Evolutionary conservation across 2,888 invertebrate species (phyloP).

Genomic region (Acrobasis suavella): DNA sequence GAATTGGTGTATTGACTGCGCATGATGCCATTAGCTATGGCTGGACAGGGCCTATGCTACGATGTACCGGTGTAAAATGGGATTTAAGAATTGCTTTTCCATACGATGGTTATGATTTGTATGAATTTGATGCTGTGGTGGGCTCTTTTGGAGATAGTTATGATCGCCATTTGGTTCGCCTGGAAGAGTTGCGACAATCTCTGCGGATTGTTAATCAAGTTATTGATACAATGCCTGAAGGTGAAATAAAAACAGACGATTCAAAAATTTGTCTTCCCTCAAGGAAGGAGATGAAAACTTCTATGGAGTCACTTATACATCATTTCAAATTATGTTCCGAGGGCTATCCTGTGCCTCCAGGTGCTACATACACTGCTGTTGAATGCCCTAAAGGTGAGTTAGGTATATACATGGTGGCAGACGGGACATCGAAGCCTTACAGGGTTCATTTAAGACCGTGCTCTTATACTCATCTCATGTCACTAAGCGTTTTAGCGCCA

Average conservation of each 20-base stretch:
- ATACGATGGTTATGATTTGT: conserved; percentile 91
- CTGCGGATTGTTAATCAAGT: conserved; percentile 90
- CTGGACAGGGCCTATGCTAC: conserved; percentile 87
- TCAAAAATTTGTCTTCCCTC: conserved; percentile 89
- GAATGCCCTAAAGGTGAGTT: conserved; percentile 95
- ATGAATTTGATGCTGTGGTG: conserved; percentile 92
- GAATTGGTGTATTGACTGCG: conserved; percentile 87
- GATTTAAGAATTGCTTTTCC: conserved; percentile 91
- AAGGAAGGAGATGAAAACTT: conserved; percentile 91
- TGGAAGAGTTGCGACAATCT: conserved; percentile 89
- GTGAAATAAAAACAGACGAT: conserved; percentile 91
- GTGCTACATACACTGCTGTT: conserved; percentile 88
- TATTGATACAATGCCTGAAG: conserved; percentile 90
- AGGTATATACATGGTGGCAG: conserved; percentile 92
- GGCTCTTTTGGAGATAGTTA: conserved; percentile 93
- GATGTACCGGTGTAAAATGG: conserved; percentile 93
- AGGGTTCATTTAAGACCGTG: conserved; percentile 84
- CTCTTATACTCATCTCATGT: conserved; percentile 84
- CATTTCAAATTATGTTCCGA: conserved; percentile 94
- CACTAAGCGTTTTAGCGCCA: conserved; percentile 83
- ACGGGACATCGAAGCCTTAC: conserved; percentile 90
- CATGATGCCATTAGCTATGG: conserved; percentile 90
- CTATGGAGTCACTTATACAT: conserved; percentile 94
- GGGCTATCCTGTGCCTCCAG: conserved; percentile 92
- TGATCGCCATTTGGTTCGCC: conserved; percentile 88